Evolutionary conservation across 2,113 vertebrate genomes (phyloP).

Genomic region (Tichodroma muraria): DNA sequence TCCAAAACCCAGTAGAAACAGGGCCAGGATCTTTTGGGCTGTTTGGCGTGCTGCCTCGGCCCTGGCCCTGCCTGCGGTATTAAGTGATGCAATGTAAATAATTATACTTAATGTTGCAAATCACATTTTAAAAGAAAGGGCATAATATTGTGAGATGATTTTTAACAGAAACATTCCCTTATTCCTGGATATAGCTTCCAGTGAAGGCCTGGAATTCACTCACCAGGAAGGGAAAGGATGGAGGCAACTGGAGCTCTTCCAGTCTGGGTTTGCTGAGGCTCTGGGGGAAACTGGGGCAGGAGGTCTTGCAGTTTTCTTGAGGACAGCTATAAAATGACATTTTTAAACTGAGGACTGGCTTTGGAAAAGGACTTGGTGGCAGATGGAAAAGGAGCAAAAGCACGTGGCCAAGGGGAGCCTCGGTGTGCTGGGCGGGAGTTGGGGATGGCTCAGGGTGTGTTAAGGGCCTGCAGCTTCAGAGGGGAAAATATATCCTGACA

Average conservation of each 20-base stretch:
- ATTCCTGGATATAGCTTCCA: not conserved
- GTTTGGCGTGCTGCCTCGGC: accelerated
- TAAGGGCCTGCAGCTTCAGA: not conserved
- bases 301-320: not conserved
- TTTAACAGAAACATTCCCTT: accelerated
- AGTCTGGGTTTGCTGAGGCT: not conserved
- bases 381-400: not conserved
- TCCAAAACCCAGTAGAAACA: accelerated
- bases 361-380: not conserved
- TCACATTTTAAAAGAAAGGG: not conserved
- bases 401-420: accelerated
- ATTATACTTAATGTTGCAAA: too few relatives aligned
- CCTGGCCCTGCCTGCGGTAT: accelerated
- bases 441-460: not conserved
- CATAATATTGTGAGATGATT: not conserved
- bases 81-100: not conserved
- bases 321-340: not conserved
- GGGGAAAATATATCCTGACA: not conserved
- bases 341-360: not conserved
- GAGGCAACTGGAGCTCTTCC: not conserved
- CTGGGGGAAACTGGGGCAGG: too few relatives aligned
- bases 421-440: not conserved
- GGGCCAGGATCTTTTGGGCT: not conserved
- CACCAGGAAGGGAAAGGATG: accelerated
- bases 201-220: not conserved